These are phyloP conservation scores for Chamaea fasciata DNA, from an alignment of 2,113 vertebrate species.

Conservation along the genomic window DNA sequence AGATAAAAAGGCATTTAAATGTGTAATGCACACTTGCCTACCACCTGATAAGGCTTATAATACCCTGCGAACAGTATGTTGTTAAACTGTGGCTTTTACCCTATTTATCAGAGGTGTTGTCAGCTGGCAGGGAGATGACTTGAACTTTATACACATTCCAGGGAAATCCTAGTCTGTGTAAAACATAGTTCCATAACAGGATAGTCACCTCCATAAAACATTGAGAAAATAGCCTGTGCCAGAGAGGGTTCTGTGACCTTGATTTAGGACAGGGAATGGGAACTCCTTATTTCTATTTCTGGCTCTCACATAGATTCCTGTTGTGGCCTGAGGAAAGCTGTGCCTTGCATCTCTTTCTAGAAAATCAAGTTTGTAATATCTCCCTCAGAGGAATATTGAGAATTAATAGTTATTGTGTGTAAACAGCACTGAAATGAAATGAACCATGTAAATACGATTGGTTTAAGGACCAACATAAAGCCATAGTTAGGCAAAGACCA, in stretches of 20 bases:
- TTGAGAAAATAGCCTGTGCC: background rate
- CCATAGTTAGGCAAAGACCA: fast-evolving
- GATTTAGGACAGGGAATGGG: background rate
- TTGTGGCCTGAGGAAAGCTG: background rate
- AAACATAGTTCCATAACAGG: background rate
- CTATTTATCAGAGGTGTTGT: background rate
- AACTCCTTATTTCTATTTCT: background rate
- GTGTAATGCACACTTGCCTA: background rate
- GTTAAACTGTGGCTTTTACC: background rate
- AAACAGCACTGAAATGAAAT: background rate
- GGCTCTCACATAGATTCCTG: background rate
- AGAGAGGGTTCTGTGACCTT: background rate
- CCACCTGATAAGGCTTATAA: background rate
- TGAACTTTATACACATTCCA: background rate
- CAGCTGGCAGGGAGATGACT: background rate
- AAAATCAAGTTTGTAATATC: background rate
- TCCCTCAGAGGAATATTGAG: background rate
- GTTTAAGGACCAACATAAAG: background rate
- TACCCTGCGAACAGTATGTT: background rate
- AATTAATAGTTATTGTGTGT: background rate
- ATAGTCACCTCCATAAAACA: background rate
- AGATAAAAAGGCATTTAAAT: background rate
- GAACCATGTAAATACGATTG: background rate
- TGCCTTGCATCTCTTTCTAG: background rate
- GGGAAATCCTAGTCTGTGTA: background rate